Conservation (phyloP, 2,113 vertebrate species). For the Caloenas nicobarica region DNA sequence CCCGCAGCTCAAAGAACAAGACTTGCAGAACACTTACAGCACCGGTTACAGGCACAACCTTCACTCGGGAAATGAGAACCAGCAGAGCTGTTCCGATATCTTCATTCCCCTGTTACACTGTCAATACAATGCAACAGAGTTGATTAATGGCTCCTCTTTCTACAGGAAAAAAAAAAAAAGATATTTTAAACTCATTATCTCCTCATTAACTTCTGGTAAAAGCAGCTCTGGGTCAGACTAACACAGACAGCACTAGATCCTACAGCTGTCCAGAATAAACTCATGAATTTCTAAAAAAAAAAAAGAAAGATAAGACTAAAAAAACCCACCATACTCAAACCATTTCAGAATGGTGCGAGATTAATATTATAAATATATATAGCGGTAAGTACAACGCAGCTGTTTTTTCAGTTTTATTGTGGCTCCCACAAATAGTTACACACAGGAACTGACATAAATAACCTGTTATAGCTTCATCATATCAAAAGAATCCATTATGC, state of each 20-base stretch:
- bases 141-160: too few species aligned
- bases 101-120: too few species aligned
- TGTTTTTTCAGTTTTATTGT: background rate
- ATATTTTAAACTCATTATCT: too few species aligned
- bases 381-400: background rate
- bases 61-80: too few species aligned
- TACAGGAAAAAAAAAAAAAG: too few species aligned
- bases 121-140: too few species aligned
- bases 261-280: too few species aligned
- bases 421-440: background rate
- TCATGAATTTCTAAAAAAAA: background rate
- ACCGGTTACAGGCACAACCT: too few species aligned
- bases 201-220: too few species aligned
- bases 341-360: fast-evolving
- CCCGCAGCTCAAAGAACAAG: background rate
- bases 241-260: too few species aligned
- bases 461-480: background rate
- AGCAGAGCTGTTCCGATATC: too few species aligned
- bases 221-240: too few species aligned
- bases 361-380: background rate
- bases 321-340: background rate
- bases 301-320: background rate
- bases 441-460: background rate
- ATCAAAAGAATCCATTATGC: background rate
- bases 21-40: background rate